Conservation (phyloP, 2,888 invertebrate species). For the Tetrapedia diversipes region DNA sequence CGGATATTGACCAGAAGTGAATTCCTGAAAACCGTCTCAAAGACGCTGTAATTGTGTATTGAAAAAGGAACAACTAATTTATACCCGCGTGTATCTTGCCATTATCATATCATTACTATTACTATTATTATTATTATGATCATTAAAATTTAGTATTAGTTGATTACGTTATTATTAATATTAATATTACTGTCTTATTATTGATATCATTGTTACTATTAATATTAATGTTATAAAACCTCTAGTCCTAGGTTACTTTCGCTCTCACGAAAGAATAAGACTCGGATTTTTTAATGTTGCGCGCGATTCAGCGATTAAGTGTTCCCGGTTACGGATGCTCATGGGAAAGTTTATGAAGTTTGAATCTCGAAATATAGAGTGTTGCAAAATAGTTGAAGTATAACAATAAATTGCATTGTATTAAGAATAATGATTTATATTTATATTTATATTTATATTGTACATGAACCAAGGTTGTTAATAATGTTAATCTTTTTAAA, state of each 20-base stretch:
- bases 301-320: slow-evolving; percentile 34
- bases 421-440: no score
- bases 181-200: slow-evolving; percentile 45
- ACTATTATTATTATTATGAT: slow-evolving; percentile 25
- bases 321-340: slow-evolving; percentile 11
- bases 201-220: slow-evolving; percentile 45
- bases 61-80: slow-evolving; percentile 31
- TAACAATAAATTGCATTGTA: no score
- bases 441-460: slow-evolving; percentile 3
- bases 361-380: slow-evolving; percentile 32
- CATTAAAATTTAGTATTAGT: slow-evolving; percentile 27
- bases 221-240: slow-evolving; percentile 59
- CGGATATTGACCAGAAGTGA: slow-evolving; percentile 3
- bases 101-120: slow-evolving; percentile 52
- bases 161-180: slow-evolving; percentile 43
- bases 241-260: slow-evolving; percentile 76
- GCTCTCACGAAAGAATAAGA: slow-evolving; percentile 62
- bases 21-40: slow-evolving; percentile 14
- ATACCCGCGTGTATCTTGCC: slow-evolving; percentile 69
- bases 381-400: neutral
- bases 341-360: neutral
- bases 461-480: neutral
- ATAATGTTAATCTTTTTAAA: neutral
- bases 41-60: slow-evolving; percentile 9
- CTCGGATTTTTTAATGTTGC: slow-evolving; percentile 52